Conservation (phyloP, 2,113 vertebrate species). For the Strix uralensis region DNA sequence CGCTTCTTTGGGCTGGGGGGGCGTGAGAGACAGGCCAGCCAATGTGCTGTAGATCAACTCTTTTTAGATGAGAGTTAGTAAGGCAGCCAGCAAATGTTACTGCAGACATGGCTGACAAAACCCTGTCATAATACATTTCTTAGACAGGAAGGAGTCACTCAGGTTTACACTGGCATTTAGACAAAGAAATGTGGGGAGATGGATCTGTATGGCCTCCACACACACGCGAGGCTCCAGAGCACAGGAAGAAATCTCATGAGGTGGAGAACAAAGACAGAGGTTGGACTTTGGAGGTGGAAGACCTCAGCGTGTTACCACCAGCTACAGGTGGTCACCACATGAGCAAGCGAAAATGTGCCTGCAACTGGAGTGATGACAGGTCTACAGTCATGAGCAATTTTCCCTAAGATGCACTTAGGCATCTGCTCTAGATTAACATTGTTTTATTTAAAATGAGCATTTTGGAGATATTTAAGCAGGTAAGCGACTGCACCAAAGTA, state of each 20-base stretch:
- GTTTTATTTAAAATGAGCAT: not conserved
- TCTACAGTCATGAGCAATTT: not conserved
- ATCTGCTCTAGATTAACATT: conserved; percentile 37
- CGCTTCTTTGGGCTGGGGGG: not conserved
- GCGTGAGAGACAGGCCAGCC: not conserved
- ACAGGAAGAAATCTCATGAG: fast-evolving
- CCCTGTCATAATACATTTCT: not conserved
- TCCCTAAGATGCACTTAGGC: not conserved
- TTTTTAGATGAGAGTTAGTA: not conserved
- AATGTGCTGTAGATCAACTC: not conserved
- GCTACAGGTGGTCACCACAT: conserved; percentile 33
- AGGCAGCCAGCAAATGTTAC: not conserved
- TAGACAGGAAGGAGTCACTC: not conserved
- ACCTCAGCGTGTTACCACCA: fast-evolving
- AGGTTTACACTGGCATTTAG: not conserved
- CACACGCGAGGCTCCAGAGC: fast-evolving
- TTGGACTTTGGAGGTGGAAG: not conserved
- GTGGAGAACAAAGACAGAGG: not conserved
- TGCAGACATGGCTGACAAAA: not conserved
- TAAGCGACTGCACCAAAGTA: not conserved
- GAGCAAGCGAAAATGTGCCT: not conserved
- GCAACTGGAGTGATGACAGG: not conserved
- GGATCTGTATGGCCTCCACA: fast-evolving
- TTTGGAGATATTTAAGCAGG: not conserved
- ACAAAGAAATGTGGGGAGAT: not conserved